Evolutionary conservation across 2,888 invertebrate genomes (phyloP).

Genomic region (Phalera bucephala): DNA sequence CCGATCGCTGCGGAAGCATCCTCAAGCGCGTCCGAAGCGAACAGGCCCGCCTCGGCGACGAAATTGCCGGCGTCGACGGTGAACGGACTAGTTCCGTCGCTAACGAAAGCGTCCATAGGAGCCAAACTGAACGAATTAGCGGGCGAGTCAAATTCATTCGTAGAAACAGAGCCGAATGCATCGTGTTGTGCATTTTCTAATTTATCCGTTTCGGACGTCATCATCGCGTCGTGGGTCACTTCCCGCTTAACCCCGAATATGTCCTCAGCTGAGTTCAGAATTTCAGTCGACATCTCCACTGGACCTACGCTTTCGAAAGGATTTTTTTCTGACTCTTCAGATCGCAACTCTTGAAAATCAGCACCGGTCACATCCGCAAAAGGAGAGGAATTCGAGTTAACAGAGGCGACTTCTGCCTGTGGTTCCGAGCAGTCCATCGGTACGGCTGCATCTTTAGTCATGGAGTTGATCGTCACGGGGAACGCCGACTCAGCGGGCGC

Average conservation of each 20-base stretch:
- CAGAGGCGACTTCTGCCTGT: slow-evolving; percentile 28
- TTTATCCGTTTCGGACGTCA: slow-evolving; percentile 27
- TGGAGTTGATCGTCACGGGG: slow-evolving; percentile 5
- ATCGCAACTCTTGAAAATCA: slow-evolving; percentile 27
- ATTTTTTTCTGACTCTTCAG: slow-evolving; percentile 52
- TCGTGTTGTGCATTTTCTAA: slow-evolving; percentile 28
- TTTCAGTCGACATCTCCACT: slow-evolving; percentile 25
- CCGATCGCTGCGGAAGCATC: slow-evolving; percentile 26
- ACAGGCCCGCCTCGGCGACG: too few relatives aligned
- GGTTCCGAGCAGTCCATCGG: slow-evolving; percentile 70
- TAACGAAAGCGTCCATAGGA: slow-evolving; percentile 27
- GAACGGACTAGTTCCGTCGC: slow-evolving; percentile 21
- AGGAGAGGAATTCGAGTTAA: slow-evolving; percentile 52
- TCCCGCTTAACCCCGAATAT: slow-evolving; percentile 45
- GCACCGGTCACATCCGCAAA: slow-evolving; percentile 49
- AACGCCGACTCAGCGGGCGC: slow-evolving; percentile 4
- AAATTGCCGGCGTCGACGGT: slow-evolving; percentile 6
- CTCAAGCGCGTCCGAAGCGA: slow-evolving; percentile 2
- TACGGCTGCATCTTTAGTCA: slow-evolving; percentile 27
- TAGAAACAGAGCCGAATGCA: slow-evolving; percentile 21
- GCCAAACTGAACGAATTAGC: slow-evolving; percentile 36
- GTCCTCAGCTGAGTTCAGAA: slow-evolving; percentile 31
- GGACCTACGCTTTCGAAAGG: slow-evolving; percentile 56
- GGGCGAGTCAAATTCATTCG: slow-evolving; percentile 16
- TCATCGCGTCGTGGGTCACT: slow-evolving; percentile 27